These are phyloP conservation scores for Spodoptera litura DNA, from an alignment of 1,140 invertebrate genomes.

Conservation along the genomic window DNA sequence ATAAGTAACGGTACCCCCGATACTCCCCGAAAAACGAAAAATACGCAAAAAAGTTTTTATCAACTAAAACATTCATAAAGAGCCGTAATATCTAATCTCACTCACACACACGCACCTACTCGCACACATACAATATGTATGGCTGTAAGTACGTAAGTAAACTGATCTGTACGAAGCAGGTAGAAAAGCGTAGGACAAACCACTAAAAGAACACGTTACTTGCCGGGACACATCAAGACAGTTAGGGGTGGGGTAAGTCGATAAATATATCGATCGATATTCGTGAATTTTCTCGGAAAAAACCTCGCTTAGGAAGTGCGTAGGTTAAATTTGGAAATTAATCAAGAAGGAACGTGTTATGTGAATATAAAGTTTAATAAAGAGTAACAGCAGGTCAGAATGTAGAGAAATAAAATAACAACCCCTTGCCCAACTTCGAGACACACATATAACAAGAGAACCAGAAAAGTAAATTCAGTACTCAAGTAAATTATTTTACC, in stretches of 20 bases:
- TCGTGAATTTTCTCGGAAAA: neutral
- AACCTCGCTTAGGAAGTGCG: neutral
- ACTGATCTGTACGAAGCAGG: conserved; percentile 69
- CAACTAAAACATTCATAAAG: conserved; percentile 31
- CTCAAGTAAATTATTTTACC: too few relatives aligned
- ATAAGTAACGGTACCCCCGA: too few relatives aligned
- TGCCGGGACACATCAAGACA: conserved; percentile 69
- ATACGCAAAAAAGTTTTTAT: conserved; percentile 31
- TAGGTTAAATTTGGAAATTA: too few relatives aligned
- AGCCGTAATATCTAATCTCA: conserved; percentile 26
- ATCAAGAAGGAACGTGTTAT: too few relatives aligned
- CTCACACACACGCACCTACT: neutral
- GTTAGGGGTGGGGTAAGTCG: conserved; percentile 56
- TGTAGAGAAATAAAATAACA: too few relatives aligned
- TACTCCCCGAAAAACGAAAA: neutral
- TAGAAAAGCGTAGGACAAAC: conserved; percentile 74
- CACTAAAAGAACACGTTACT: conserved; percentile 81
- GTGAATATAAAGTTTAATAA: too few relatives aligned
- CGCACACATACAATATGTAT: conserved; percentile 44
- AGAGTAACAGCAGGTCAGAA: too few relatives aligned
- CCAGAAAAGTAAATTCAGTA: too few relatives aligned
- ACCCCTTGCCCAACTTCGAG: too few relatives aligned
- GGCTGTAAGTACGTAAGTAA: conserved; percentile 54
- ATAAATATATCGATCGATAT: conserved; percentile 41
- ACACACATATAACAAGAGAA: too few relatives aligned